These are phyloP conservation scores for Hippopotamyrus pictus DNA, from an alignment of 2,797 vertebrate genomes.

Conservation along the genomic window DNA sequence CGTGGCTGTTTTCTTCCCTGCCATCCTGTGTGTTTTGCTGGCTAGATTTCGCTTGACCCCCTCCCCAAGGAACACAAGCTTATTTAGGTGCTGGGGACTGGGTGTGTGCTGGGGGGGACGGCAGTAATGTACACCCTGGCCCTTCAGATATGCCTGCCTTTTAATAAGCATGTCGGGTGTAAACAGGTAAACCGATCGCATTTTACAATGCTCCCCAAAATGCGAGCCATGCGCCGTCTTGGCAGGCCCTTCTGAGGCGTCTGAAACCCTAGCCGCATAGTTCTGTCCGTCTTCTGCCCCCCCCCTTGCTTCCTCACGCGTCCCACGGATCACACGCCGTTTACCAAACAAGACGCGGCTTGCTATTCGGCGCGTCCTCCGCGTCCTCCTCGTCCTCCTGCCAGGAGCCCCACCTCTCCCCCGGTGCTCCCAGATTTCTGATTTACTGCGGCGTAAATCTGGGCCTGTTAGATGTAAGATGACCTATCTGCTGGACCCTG, in stretches of 20 bases:
- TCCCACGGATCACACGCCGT: slow-evolving; percentile 10
- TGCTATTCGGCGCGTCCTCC: slow-evolving; percentile 21
- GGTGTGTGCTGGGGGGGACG: neutral
- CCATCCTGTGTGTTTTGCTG: neutral
- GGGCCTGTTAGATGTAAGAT: neutral
- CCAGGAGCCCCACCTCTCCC: slow-evolving; percentile 26
- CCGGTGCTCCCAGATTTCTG: slow-evolving; percentile 22
- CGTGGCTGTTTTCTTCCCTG: neutral
- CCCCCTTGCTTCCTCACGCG: neutral
- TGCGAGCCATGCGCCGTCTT: slow-evolving; percentile 14
- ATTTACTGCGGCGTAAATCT: neutral
- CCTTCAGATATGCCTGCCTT: slow-evolving; percentile 4
- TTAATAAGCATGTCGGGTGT: slow-evolving; percentile 12
- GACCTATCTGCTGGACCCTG: neutral
- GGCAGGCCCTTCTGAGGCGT: slow-evolving; percentile 17
- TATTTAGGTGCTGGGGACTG: neutral
- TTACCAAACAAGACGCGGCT: slow-evolving; percentile 32
- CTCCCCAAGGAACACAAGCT: neutral
- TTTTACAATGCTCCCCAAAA: slow-evolving; percentile 23
- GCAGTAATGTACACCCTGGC: neutral
- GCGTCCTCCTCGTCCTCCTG: slow-evolving; percentile 6
- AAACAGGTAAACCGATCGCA: slow-evolving; percentile 15
- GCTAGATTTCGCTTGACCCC: neutral
- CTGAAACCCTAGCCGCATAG: neutral
- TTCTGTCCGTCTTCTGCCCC: slow-evolving; percentile 13